Base-by-base conservation (phyloP, 2,888 invertebrate genomes). In the Hypercompe scribonia region DNA sequence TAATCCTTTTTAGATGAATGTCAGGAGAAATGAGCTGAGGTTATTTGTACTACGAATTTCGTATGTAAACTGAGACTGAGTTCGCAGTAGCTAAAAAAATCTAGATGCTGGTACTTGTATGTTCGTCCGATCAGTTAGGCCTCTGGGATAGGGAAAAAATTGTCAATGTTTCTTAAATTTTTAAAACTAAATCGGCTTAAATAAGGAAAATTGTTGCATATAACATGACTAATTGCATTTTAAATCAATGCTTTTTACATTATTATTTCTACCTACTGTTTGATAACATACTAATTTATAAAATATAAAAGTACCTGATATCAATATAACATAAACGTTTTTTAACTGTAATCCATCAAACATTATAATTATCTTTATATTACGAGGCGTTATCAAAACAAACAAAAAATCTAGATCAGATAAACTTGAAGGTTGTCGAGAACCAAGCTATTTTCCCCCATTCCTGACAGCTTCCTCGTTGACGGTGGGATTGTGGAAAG, bases 401-500 rank as follows among this genome's bases (percentile, higher is more conserved):
- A 54, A 54, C n/a, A 54, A 8, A 54, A n/a, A 54, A 54, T 54
- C 50, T 54, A 54, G 50, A 54, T 50, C n/a, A 54, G 50, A 54
- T 54, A 54, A 54, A 3, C 50, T 7, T 31, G 31, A 61, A 31
- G 61, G 61, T 81, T 50, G 74, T 85, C 74, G 68, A 79, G 74
- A 73, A 54, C 50, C 50, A n/a, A 68, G 46, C 65, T 83, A 76
- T 79, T 81, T 78, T 78, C 69, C 78, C 73, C 77, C 68, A 84
- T 76, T 76, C 73, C 74, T 81, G 73, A 81, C 75, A 77, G 74
- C 78, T 79, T 77, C 81, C 72, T 39, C n/a, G 54, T 69, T 42
- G 75, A 64, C 70, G 68, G 74, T 84, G 87, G 87, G 88, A 90
- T 83, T 84, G 87, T 87, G 88, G 89, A 83, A 84, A 83, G 83